Conservation (phyloP, 53 echinoderm and acorn worm species). For the Zoroaster sp. region DNA sequence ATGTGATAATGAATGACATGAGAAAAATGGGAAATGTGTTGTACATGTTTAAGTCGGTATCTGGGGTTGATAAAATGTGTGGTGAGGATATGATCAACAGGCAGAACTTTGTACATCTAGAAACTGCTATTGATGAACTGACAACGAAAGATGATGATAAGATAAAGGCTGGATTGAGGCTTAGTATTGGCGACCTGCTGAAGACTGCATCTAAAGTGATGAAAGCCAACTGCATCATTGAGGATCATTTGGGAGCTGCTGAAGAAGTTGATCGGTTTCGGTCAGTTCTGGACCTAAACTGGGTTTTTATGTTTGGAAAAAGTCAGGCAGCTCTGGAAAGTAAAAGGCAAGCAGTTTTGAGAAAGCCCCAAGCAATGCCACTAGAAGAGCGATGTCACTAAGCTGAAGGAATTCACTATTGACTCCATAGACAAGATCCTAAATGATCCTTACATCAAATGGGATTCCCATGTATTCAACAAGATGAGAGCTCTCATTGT, state of each 20-base stretch:
- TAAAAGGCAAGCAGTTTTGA: slow-evolving; percentile 16
- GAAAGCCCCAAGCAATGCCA: slow-evolving; percentile 21
- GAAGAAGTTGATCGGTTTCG: slow-evolving; percentile 16
- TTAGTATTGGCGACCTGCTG: slow-evolving; percentile 18
- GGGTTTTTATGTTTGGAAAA: slow-evolving; percentile 13
- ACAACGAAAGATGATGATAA: not conserved
- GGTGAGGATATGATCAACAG: slow-evolving; percentile 15
- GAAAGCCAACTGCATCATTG: slow-evolving; percentile 12
- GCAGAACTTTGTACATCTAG: not conserved
- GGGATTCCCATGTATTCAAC: not conserved
- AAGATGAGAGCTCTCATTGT: not conserved
- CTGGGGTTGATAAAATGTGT: not conserved
- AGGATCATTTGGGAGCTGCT: not conserved
- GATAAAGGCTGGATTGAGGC: slow-evolving; percentile 1
- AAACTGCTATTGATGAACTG: not conserved
- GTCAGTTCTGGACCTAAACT: slow-evolving; percentile 8
- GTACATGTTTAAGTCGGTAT: not conserved
- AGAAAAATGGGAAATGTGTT: not conserved
- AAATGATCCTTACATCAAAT: not conserved
- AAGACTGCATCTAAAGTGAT: slow-evolving; percentile 15
- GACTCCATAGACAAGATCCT: not conserved
- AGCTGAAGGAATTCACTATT: slow-evolving; percentile 2
- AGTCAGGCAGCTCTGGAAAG: slow-evolving; percentile 4
- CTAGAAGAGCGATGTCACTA: slow-evolving; percentile 2
- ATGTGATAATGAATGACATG: not conserved